Evolutionary conservation across 2,797 vertebrate genomes (phyloP).

Genomic region (Numenius phaeopus): DNA sequence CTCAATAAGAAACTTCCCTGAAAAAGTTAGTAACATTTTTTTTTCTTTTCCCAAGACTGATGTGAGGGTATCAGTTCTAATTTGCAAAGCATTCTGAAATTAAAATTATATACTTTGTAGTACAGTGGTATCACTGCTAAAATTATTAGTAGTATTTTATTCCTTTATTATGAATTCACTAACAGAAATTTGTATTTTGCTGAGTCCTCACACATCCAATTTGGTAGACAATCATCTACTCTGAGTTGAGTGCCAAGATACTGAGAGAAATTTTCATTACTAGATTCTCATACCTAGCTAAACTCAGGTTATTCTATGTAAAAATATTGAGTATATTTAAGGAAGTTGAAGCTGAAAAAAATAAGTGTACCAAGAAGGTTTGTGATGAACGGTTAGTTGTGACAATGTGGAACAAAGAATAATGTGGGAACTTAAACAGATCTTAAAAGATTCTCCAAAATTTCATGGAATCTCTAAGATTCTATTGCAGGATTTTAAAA

Average conservation of each 20-base stretch:
- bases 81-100: not conserved
- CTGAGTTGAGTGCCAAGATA: not conserved
- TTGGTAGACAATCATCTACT: not conserved
- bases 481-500: not conserved
- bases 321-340: not conserved
- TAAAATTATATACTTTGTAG: not conserved
- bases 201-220: not conserved
- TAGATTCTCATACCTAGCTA: not conserved
- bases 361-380: not conserved
- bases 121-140: not conserved
- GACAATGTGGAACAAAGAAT: not conserved
- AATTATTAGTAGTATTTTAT: not conserved
- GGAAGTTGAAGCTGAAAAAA: not conserved
- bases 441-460: not conserved
- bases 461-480: not conserved
- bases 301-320: not conserved
- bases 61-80: not conserved
- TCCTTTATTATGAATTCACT: not conserved
- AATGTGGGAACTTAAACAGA: not conserved
- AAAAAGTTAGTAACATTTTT: not conserved
- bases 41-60: not conserved
- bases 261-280: not conserved
- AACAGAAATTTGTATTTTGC: not conserved
- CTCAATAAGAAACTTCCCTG: not conserved
- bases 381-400: not conserved